Evolutionary conservation across 2,797 vertebrate species (phyloP), one percentile per base, ranked within the genome.

Genomic region (Taenioides sp.): DNA sequence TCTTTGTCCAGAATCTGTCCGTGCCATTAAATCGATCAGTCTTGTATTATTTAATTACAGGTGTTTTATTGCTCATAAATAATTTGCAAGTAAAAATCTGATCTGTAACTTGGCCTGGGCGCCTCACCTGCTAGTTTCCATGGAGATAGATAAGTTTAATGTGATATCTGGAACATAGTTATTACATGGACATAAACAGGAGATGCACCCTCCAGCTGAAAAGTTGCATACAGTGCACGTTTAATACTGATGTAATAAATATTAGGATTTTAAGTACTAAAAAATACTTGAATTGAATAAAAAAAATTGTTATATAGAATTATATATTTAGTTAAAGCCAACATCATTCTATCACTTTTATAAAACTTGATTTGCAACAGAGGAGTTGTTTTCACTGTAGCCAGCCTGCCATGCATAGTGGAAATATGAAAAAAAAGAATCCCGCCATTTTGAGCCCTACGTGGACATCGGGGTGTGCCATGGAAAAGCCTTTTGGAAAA

Each of bases 401-500:
- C 52, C 20, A 22, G n/a, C 20, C 52, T 7, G 3, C 43, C 16
- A 47, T 3, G 16, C 16, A 47, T 16, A 47, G 43, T 47, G 43
- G 43, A 47, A 47, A 47, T 47, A 16, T 47, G 14, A 47, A 47
- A 16, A 50, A 17, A 52, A 52, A 37, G 7, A 37, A 18, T 76
- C 74, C 78, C 63, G 47, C 65, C 75, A 50, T 79, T 77, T 71
- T 69, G 58, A 68, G 80, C 83, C 73, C 16, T 69, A 43, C 23
- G 43, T 7, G 1, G 58, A 67, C 70, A 63, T 27, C 14, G 43
- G 20, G 69, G 75, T n/a, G 65, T 78, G 75, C 73, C 63, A 52
- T 71, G 77, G 84, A 81, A 86, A 82, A 85, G 18, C 57, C 23
- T 47, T 54, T 27, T 68, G 43, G 66, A 37, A 5, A 69, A 27